Evolutionary conservation across 2,797 vertebrate genomes (phyloP).

Genomic region (Syndactyla subalaris): DNA sequence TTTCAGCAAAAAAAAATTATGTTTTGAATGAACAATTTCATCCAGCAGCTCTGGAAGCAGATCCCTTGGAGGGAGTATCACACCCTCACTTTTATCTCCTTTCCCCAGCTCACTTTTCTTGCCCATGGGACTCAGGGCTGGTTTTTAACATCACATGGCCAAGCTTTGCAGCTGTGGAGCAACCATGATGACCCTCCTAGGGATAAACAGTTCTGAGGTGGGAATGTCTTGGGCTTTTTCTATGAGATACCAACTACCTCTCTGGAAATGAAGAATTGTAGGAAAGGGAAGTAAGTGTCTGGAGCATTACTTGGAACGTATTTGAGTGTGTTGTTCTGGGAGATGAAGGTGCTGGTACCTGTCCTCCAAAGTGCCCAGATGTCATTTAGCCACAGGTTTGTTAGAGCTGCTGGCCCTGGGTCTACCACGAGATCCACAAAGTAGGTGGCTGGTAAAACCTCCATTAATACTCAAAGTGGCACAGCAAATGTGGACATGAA

Average conservation of each 20-base stretch:
- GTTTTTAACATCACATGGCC: background rate
- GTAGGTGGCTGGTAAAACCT: background rate
- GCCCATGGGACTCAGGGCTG: background rate
- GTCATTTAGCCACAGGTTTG: background rate
- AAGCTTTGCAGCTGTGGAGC: background rate
- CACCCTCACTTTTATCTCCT: background rate
- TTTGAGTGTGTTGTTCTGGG: background rate
- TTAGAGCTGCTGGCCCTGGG: background rate
- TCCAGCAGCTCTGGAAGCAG: background rate
- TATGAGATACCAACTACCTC: background rate
- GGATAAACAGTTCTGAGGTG: background rate
- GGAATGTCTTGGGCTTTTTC: background rate
- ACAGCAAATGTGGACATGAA: background rate
- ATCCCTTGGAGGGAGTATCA: background rate
- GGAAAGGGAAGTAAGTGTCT: background rate
- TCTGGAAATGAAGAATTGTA: background rate
- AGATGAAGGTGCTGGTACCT: background rate
- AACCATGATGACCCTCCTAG: accelerated
- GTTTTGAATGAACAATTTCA: background rate
- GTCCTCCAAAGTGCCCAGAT: background rate
- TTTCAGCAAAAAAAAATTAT: background rate
- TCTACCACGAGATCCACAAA: background rate
- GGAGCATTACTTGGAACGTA: background rate
- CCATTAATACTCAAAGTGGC: background rate
- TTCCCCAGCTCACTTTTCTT: background rate